These are phyloP conservation scores for Melinaea menophilus DNA, from an alignment of 2,888 invertebrate genomes.

Conservation along the genomic window DNA sequence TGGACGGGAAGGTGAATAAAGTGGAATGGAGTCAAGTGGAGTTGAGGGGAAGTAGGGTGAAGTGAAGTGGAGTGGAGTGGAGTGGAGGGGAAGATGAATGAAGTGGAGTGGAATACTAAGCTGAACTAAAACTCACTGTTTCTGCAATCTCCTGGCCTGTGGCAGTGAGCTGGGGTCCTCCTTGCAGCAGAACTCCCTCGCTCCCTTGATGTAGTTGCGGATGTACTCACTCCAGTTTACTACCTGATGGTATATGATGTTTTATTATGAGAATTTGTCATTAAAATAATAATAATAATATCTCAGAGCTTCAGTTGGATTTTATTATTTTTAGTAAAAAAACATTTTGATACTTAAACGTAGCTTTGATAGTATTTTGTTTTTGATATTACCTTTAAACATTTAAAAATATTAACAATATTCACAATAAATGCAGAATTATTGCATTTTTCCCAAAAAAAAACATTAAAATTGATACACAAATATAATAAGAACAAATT, in stretches of 20 bases:
- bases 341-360: neutral
- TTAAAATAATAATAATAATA: neutral
- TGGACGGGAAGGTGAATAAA: too few species aligned
- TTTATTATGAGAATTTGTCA: neutral
- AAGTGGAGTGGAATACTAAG: neutral
- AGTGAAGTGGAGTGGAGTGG: too few species aligned
- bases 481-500: neutral
- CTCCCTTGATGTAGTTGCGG: conserved; percentile 84
- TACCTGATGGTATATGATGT: conserved; percentile 36
- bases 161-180: conserved; percentile 88
- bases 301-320: neutral
- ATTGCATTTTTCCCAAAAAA: too few species aligned
- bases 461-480: too few species aligned
- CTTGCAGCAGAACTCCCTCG: conserved; percentile 89
- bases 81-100: neutral
- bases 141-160: conserved; percentile 80
- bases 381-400: too few species aligned
- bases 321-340: neutral
- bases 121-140: conserved; percentile 66
- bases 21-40: too few species aligned
- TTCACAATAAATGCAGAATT: too few species aligned
- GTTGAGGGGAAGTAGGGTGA: too few species aligned
- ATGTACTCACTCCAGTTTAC: conserved; percentile 60
- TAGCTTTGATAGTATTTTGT: neutral
- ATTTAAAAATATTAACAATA: too few species aligned